Conservation (phyloP, 2,888 invertebrate genomes). For the Nymphalis c-album region DNA sequence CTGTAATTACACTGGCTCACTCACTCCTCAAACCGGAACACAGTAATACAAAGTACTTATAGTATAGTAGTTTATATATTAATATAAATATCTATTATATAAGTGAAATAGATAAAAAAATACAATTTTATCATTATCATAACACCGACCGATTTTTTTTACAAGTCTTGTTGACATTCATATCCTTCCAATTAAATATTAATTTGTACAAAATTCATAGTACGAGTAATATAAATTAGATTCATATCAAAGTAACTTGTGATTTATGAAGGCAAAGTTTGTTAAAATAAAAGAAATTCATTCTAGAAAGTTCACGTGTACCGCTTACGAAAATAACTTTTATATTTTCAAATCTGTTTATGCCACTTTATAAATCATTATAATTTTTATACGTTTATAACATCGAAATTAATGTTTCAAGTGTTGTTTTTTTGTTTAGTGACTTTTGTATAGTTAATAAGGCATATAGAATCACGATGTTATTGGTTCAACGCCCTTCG, state of each 20-base stretch:
- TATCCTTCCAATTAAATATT: conserved; percentile 17
- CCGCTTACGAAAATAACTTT: conserved; percentile 16
- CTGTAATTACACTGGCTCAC: too few species aligned
- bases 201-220: conserved; percentile 21
- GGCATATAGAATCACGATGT: too few species aligned
- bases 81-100: too few species aligned
- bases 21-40: too few species aligned
- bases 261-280: conserved; percentile 28
- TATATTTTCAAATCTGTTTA: neutral
- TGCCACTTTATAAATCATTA: conserved; percentile 19
- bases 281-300: conserved; percentile 24
- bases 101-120: too few species aligned
- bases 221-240: conserved; percentile 27
- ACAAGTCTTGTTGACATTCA: neutral
- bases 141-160: neutral
- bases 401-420: too few species aligned
- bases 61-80: too few species aligned
- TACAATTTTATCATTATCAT: too few species aligned
- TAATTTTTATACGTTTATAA: conserved; percentile 2
- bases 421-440: too few species aligned
- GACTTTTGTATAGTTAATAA: too few species aligned
- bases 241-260: conserved; percentile 28
- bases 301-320: conserved; percentile 16
- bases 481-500: too few species aligned
- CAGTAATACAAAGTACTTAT: too few species aligned